Evolutionary conservation across 2,113 vertebrate genomes (phyloP).

Genomic region (Carettochelys insculpta): DNA sequence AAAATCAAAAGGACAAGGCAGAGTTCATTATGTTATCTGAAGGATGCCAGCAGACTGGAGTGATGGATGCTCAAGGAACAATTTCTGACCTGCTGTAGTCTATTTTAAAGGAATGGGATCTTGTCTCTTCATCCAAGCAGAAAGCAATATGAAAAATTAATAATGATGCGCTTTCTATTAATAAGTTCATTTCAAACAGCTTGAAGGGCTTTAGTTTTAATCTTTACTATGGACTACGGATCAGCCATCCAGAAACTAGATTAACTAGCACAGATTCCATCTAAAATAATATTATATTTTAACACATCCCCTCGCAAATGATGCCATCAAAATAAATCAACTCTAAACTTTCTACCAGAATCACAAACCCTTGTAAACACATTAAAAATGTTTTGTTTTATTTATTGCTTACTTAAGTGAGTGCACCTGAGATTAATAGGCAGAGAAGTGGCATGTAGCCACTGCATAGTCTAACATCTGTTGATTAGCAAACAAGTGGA

Average conservation of each 20-base stretch:
- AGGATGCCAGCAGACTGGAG: background rate
- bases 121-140: background rate
- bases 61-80: conserved; percentile 3
- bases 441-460: fast-evolving
- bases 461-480: background rate
- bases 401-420: background rate
- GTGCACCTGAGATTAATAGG: background rate
- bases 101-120: background rate
- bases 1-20: background rate
- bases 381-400: background rate
- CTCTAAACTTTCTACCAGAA: background rate
- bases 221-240: background rate
- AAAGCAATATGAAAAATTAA: background rate
- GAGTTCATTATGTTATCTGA: background rate
- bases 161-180: background rate
- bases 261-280: background rate
- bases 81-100: background rate
- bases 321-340: background rate
- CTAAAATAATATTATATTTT: background rate
- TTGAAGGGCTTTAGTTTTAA: background rate
- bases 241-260: background rate
- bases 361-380: background rate
- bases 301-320: background rate
- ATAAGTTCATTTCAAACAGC: background rate
- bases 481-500: background rate